Conservation (phyloP, 2,797 vertebrate genomes). For the Hemitrygon akajei region DNA sequence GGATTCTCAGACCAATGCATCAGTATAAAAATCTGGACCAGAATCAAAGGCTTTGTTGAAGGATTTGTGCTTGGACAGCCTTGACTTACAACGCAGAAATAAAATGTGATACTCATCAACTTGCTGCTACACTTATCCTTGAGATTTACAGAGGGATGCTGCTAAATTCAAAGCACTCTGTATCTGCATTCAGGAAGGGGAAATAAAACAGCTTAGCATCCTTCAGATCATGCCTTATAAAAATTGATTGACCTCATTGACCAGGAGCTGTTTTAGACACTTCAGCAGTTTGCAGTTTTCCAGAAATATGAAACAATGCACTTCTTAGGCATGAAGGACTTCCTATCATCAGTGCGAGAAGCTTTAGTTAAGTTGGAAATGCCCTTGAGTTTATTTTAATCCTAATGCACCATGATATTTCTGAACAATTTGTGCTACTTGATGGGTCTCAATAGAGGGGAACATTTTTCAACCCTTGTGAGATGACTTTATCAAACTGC, state of each 20-base stretch:
- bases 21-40: background rate
- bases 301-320: background rate
- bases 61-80: background rate
- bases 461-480: background rate
- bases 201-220: background rate
- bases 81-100: background rate
- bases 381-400: conserved; percentile 18
- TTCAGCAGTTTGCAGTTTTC: background rate
- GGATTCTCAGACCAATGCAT: background rate
- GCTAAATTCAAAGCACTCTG: background rate
- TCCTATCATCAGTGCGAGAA: background rate
- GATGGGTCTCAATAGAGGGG: background rate
- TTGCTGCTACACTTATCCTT: conserved; percentile 4
- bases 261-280: conserved; percentile 4
- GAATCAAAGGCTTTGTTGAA: background rate
- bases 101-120: background rate
- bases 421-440: background rate
- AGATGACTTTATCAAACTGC: background rate
- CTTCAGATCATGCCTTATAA: background rate
- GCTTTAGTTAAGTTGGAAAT: background rate
- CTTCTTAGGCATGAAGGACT: background rate
- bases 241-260: background rate
- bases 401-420: background rate
- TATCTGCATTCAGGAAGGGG: background rate
- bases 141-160: background rate